Evolutionary conservation across 2,113 vertebrate genomes (phyloP), one percentile per base, ranked within the genome.

Genomic region (Okapia johnstoni): DNA sequence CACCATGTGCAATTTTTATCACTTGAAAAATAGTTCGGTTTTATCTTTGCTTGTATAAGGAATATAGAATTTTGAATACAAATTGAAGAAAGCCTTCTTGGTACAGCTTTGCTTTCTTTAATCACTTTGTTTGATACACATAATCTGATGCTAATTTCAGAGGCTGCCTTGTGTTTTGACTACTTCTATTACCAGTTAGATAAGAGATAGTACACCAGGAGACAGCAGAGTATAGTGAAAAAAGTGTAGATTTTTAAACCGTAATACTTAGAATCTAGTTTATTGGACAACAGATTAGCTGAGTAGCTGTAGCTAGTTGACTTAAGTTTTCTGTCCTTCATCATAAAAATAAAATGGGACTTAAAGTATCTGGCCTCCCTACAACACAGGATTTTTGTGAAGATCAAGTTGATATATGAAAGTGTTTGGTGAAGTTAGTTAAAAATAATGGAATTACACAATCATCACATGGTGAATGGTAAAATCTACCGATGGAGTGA

Each of bases 391-490:
- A 61, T 93, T 94, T 95, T 85, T 60, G 36, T 55, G 23, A 85
- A 85, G 50, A 97, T 94, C 30, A 96, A 92, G 77, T 79, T 17
- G 11, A 48, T 93, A 88, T n/a, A 79, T 73, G 43, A 93, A 94
- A 93, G 46, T 93, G 21, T 95, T 92, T 92, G 81, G 14, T 88
- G 26, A 94, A 91, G 25, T 30, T 70, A 26, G 33, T 79, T 85
- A 83, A 91, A 95, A 97, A 93, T 61, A 93, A 79, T 54, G 91
- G 54, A 97, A 93, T 94, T 60, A 85, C 5, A 84, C 7, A 88
- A 52, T 58, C 88, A 76, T 61, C 66, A 97, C 90, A 85, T 79
- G 40, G n/a, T 87, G 36, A 87, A 40, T 55, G 89, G 48, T 77
- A 88, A 95, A 97, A 90, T 55, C 76, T 94, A 55, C 73, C 95